These are phyloP conservation scores for Tringa solitaria DNA, from an alignment of 2,113 vertebrate species.

Conservation along the genomic window DNA sequence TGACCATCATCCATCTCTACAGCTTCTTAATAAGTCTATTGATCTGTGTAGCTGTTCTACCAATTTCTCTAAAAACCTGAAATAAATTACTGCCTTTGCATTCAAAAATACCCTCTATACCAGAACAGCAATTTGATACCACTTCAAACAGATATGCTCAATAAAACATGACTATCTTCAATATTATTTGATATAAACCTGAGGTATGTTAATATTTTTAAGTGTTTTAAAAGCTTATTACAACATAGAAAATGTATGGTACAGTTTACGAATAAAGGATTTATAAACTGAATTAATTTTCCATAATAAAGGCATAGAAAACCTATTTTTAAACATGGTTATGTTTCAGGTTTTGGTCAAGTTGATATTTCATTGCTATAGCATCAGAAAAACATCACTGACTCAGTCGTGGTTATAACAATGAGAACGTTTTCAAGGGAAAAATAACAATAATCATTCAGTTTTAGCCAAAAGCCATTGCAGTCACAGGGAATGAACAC, in stretches of 20 bases:
- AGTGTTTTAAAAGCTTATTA: background rate
- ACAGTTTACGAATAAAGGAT: background rate
- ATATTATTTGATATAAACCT: background rate
- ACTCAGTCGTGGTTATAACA: background rate
- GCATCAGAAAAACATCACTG: background rate
- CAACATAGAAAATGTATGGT: background rate
- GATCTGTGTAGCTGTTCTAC: background rate
- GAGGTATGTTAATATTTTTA: background rate
- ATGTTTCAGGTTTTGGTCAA: background rate
- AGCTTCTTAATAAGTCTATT: background rate
- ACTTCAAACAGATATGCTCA: background rate
- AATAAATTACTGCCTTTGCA: background rate
- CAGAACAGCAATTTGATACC: background rate
- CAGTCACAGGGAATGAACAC: background rate
- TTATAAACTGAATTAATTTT: background rate
- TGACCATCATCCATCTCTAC: background rate
- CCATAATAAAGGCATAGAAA: background rate
- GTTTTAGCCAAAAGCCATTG: background rate
- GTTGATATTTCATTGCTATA: background rate
- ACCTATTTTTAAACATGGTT: background rate
- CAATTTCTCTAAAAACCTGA: background rate
- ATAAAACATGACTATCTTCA: background rate
- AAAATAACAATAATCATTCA: background rate
- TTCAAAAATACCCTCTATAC: background rate
- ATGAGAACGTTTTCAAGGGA: background rate